phyloP scores from a whole-genome alignment of 2,797 vertebrate species.

The Babyrousa celebensis region DNA sequence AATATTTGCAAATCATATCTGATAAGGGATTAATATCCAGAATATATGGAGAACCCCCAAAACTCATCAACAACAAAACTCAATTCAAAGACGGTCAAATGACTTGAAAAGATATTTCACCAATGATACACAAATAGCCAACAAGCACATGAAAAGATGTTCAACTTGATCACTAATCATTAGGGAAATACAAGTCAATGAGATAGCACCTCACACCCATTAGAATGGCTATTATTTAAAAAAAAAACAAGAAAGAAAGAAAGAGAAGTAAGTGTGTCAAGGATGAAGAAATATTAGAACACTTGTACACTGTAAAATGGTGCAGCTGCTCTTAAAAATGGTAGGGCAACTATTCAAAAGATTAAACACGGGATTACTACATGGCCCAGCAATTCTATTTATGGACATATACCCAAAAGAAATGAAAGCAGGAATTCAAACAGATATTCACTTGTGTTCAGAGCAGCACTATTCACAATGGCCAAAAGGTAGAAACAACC shows the following conservation, averaged over 20 bases:
- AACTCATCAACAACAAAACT: constrained; percentile 37
- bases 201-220: neutral
- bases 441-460: neutral
- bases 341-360: constrained; percentile 28
- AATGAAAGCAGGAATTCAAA: constrained; percentile 23
- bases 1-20: constrained; percentile 58
- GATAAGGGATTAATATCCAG: neutral
- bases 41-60: constrained; percentile 6
- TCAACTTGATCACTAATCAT: neutral
- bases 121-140: constrained; percentile 6
- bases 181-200: constrained; percentile 28
- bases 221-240: neutral
- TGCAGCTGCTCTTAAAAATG: neutral
- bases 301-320: neutral
- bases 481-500: neutral
- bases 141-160: constrained; percentile 20
- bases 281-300: neutral
- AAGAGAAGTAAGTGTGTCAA: neutral
- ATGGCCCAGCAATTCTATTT: constrained; percentile 15
- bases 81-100: neutral
- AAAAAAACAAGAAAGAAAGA: neutral
- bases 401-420: neutral
- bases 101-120: constrained; percentile 7
- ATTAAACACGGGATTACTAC: neutral
- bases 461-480: neutral